A percentile compares a stretch with the other conserved stretches of the same genome.
phyloP scores from a whole-genome alignment of 2,113 vertebrate genomes.

The Podiceps cristatus region DNA sequence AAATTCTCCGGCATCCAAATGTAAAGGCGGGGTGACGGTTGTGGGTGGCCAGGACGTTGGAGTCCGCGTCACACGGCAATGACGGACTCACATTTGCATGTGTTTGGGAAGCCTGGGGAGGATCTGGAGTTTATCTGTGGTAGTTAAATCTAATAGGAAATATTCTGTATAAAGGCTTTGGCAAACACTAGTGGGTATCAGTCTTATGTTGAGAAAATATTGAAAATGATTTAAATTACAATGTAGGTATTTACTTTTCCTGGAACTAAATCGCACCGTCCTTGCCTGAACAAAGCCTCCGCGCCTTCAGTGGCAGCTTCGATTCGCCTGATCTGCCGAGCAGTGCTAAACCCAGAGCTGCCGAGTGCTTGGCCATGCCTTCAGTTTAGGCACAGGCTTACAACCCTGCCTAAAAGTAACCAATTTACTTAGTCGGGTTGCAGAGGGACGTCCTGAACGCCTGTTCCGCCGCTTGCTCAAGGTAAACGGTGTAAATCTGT shows the following conservation, averaged over 20 bases:
- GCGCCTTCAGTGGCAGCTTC: neutral
- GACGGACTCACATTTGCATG: neutral
- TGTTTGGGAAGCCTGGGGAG: neutral
- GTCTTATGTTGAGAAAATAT: neutral
- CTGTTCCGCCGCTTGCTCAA: neutral
- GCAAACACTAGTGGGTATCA: neutral
- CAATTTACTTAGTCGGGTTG: neutral
- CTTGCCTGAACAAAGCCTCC: neutral
- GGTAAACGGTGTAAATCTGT: neutral
- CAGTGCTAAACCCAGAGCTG: neutral
- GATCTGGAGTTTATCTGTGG: neutral
- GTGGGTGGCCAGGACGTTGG: neutral
- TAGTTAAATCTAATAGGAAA: neutral
- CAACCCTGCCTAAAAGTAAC: neutral
- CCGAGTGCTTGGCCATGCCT: neutral
- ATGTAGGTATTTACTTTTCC: neutral
- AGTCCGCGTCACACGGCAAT: rapidly evolving
- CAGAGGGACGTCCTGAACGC: neutral
- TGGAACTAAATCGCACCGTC: neutral
- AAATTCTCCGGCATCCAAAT: neutral
- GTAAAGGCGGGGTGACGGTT: rapidly evolving
- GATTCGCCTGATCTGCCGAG: neutral
- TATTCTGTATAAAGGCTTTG: neutral
- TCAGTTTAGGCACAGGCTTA: neutral
- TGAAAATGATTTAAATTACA: neutral